Percentiles rank a stretch among this genome's conserved stretches.
Conservation (phyloP, 35 echinoderm and acorn worm species). For the Lytechinus variegatus region DNA sequence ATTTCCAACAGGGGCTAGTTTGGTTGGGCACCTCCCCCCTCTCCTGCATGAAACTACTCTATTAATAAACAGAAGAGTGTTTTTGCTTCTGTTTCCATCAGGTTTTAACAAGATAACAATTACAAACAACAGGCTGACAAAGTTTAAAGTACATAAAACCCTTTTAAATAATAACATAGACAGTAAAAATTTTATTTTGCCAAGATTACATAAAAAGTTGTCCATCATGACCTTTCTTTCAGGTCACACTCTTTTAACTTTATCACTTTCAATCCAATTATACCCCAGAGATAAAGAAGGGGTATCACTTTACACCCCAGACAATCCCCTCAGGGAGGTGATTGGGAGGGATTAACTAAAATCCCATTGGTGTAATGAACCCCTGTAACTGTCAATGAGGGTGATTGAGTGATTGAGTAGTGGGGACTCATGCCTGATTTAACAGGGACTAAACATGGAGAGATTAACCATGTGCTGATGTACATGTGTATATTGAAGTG, state of each 20-base stretch:
- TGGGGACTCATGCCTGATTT: background rate
- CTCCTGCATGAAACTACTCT: no score
- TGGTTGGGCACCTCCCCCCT: no score
- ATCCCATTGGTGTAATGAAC: background rate
- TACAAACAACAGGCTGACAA: no score
- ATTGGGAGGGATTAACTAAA: background rate
- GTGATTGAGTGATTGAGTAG: background rate
- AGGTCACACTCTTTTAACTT: background rate
- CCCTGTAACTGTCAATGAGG: background rate
- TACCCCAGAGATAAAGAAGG: background rate
- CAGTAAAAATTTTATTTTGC: no score
- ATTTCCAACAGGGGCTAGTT: no score
- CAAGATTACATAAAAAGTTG: background rate
- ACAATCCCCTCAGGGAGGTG: background rate
- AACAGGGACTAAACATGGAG: background rate
- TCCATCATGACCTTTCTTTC: background rate
- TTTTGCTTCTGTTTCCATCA: no score
- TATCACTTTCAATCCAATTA: background rate
- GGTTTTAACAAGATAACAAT: no score
- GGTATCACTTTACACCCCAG: background rate
- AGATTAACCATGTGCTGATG: background rate
- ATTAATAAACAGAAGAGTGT: no score
- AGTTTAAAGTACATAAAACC: no score
- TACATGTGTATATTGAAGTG: background rate
- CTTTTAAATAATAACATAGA: no score